Percentiles rank a stretch among this genome's conserved stretches.
Conservation (phyloP, 2,888 invertebrate genomes). For the Tachina fera region DNA sequence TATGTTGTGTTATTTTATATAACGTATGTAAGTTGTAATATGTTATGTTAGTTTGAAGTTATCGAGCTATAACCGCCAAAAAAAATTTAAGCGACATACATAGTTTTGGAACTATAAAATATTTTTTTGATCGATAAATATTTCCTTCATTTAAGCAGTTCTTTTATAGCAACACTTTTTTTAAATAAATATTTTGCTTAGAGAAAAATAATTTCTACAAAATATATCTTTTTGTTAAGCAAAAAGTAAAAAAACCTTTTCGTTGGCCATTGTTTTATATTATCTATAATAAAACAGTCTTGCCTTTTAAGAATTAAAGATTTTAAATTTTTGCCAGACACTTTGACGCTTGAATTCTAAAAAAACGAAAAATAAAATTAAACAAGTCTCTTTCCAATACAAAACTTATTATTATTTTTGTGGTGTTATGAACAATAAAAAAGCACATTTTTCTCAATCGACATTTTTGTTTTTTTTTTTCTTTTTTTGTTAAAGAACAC, state of each 20-base stretch:
- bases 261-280: neutral
- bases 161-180: too few species aligned
- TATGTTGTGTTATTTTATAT: too few species aligned
- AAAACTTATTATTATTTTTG: slow-evolving; percentile 23
- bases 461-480: neutral
- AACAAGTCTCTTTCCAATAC: slow-evolving; percentile 19
- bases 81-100: too few species aligned
- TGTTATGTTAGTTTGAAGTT: too few species aligned
- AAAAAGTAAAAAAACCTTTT: neutral
- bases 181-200: too few species aligned
- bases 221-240: neutral
- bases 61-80: too few species aligned
- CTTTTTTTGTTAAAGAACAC: neutral
- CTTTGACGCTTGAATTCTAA: slow-evolving; percentile 50
- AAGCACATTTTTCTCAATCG: neutral
- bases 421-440: slow-evolving; percentile 41
- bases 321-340: slow-evolving; percentile 39
- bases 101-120: too few species aligned
- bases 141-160: too few species aligned
- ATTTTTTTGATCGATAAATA: too few species aligned
- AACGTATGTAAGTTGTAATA: too few species aligned
- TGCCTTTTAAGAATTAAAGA: neutral
- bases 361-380: neutral
- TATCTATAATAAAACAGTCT: neutral
- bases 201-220: neutral